Evolutionary conservation across 2,888 invertebrate genomes (phyloP).

Genomic region (Melipona beecheii): DNA sequence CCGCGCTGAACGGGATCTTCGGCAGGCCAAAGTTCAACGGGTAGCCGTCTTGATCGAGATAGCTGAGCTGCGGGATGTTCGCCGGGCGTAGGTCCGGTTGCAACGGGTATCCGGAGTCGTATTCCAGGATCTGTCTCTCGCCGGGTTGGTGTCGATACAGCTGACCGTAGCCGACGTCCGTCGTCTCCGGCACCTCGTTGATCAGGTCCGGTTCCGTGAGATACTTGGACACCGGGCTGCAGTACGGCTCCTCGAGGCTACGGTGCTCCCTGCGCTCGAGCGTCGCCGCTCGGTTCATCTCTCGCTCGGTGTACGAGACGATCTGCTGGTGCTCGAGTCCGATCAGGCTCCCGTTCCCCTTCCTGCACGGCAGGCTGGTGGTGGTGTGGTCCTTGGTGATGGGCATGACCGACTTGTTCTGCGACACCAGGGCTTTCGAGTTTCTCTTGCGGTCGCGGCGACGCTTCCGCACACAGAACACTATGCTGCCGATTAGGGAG

Average conservation of each 20-base stretch:
- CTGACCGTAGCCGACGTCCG: constrained; percentile 72
- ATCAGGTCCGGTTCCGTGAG: constrained; percentile 85
- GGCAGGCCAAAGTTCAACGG: constrained; percentile 92
- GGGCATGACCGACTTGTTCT: constrained; percentile 78
- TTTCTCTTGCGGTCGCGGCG: constrained; percentile 78
- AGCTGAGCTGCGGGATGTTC: constrained; percentile 81
- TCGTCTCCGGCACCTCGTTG: constrained; percentile 79
- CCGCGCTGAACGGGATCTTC: constrained; percentile 87
- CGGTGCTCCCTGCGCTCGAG: constrained; percentile 71
- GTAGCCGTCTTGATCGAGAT: constrained; percentile 91
- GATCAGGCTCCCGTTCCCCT: constrained; percentile 70
- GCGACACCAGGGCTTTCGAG: constrained; percentile 75
- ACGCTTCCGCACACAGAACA: constrained; percentile 77
- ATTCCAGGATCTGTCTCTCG: constrained; percentile 75
- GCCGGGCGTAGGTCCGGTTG: constrained; percentile 77
- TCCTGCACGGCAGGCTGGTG: constrained; percentile 69
- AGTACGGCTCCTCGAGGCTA: constrained; percentile 69
- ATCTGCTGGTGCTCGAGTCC: constrained; percentile 85
- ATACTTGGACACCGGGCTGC: constrained; percentile 76
- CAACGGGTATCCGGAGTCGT: constrained; percentile 78
- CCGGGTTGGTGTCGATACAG: constrained; percentile 74
- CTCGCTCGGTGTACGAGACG: constrained; percentile 75
- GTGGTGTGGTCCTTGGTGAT: constrained; percentile 85
- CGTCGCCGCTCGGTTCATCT: constrained; percentile 72
- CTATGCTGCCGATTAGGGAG: constrained; percentile 77